Evolutionary conservation across 2,113 vertebrate genomes (phyloP), one percentile per base, ranked within the genome.

Genomic region (Rhineura floridana): DNA sequence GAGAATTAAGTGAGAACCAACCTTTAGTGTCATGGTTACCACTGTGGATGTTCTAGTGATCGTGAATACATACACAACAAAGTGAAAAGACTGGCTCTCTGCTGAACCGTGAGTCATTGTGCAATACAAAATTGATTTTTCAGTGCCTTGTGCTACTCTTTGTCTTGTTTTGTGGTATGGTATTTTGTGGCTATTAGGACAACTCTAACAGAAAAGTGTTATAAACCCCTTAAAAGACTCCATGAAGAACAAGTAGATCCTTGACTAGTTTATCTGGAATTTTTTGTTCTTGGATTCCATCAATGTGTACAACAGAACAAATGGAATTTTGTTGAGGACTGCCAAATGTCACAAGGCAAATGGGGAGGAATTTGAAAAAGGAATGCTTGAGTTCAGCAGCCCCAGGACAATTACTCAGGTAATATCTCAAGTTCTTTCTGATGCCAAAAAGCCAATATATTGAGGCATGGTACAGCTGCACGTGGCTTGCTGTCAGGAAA

Each of bases 381-480:
- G 28, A 84, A 55, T 2, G 2, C 11, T 80, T 33, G 17, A 65
- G n/a, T 84, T n/a, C 15, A 77, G 3, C 11, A 84, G 67, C 46
- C 19, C 52, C 23, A 44, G 28, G 55, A n/a, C 30, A 48, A 36
- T 72, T 84, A 48, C 11, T 39, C 52, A 42, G n/a, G 52, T 33
- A 77, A 88, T 67, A 3, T 88, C 23, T 33, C n/a, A 87, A 12
- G 28, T 0, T 0, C 3, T 1, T 25, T 48, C 6, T 3, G 1
- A 42, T 84, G 33, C 30, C 42, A 59, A 44, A 81, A 59, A 42
- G 75, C 39, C 15, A 33, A 6, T 48, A 63, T 81, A 52, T 52
- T 67, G 2, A 0, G 11, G 7, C 77, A 42, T 85, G 52, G 39
- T 87, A 59, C 67, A 87, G 55, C 48, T 0, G 0, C 21, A 12